Conservation (phyloP, 2,797 vertebrate species). For the Dicrostonyx torquatus region DNA sequence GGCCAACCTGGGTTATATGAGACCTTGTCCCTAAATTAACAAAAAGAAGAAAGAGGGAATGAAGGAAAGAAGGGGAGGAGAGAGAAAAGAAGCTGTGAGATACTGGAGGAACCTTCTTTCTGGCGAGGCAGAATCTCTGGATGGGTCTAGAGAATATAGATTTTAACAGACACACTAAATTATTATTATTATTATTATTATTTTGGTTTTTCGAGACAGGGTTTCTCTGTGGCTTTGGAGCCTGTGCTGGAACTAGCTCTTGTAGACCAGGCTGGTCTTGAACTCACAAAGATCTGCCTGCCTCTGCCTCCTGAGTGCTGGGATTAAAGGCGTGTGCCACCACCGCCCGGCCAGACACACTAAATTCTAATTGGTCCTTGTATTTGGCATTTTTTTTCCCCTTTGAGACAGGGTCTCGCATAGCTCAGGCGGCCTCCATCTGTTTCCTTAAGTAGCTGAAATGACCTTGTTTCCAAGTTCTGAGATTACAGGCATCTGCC, state of each 20-base stretch:
- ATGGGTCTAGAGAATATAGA: not conserved
- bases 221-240: no score
- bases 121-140: not conserved
- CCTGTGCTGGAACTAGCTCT: no score
- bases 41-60: not conserved
- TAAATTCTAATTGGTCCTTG: no score
- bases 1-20: not conserved
- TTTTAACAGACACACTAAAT: not conserved
- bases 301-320: no score
- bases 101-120: not conserved
- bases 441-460: not conserved
- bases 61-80: not conserved
- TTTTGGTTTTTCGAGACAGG: no score
- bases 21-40: not conserved
- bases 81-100: not conserved
- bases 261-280: no score
- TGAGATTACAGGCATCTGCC: not conserved
- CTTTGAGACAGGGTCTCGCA: no score
- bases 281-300: no score
- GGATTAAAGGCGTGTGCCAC: no score
- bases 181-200: no score
- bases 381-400: no score
- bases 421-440: not conserved
- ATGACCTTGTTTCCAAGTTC: not conserved
- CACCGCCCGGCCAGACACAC: no score